A percentile compares a stretch with the other conserved stretches of the same genome.
phyloP scores from a whole-genome alignment of 2,113 vertebrate genomes.

The Polyodon spathula region DNA sequence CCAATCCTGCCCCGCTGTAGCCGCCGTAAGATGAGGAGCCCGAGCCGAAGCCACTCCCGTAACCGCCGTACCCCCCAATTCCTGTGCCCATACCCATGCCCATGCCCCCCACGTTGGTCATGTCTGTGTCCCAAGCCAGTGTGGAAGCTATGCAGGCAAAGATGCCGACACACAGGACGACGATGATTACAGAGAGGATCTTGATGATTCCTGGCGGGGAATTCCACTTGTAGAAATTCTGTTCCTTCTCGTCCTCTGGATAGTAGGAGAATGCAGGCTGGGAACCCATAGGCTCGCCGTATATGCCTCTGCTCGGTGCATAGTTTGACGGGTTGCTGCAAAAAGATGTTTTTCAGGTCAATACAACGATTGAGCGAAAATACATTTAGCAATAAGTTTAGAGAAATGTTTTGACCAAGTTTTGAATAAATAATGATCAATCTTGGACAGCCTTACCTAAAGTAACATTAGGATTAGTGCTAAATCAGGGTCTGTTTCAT shows the following conservation, averaged over 20 bases:
- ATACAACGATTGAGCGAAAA: constrained; percentile 1
- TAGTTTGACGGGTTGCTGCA: constrained; percentile 50
- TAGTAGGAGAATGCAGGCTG: constrained; percentile 70
- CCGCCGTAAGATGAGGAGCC: constrained; percentile 32
- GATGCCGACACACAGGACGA: constrained; percentile 73
- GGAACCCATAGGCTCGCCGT: constrained; percentile 43
- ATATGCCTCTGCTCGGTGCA: constrained; percentile 56
- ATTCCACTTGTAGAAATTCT: constrained; percentile 75
- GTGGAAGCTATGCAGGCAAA: constrained; percentile 87
- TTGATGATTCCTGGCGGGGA: constrained; percentile 86
- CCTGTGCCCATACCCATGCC: constrained; percentile 24
- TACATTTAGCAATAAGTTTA: no score
- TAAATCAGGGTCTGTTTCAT: no score
- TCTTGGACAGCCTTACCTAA: no score
- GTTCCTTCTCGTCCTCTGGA: constrained; percentile 60
- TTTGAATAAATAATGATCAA: no score
- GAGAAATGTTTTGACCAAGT: no score
- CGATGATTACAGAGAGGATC: constrained; percentile 71
- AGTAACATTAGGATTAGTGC: no score
- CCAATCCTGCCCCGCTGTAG: constrained; percentile 49
- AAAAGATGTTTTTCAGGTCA: constrained; percentile 2
- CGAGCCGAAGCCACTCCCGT: constrained; percentile 20
- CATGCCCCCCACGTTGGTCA: constrained; percentile 49
- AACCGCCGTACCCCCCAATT: constrained; percentile 17
- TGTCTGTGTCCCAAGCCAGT: constrained; percentile 71